Evolutionary conservation across 1,140 invertebrate species (phyloP), one percentile per base, ranked within the genome.

Genomic region (Psilanteris sp.): DNA sequence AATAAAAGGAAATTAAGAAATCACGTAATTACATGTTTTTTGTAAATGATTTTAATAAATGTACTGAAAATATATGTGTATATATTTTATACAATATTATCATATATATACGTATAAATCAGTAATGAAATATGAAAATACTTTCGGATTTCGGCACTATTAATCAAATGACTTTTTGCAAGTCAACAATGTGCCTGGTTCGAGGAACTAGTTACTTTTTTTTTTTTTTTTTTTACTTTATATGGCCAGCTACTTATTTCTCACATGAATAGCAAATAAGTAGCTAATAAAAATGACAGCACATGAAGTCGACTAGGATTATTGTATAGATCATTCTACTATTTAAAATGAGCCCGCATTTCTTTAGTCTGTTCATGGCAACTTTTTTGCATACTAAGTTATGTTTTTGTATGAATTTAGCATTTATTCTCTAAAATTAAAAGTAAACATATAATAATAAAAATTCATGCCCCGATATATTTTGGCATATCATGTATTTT

Each of bases 141-240:
- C 64, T 55, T 67, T 32, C 20, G 54, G 68, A 78, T 79, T 79
- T 79, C 39, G 61, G 54, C 54, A n/a, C 71, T 76, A 66, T 80
- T 67, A 67, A 79, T 82, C 79, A 78, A 70, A 75, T 9, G 10
- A 31, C 14, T 41, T 67, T 62, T 24, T 39, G 52, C 61, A 27
- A 68, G 16, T 13, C 52, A 68, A 34, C 52, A 43, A n/a, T 26
- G 43, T 52, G 50, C 4, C 6, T 11, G 43, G 52, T 68, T 70
- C 54, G 66, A 36, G 34, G 54, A 70, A 70, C 64, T 43, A 29
- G 26, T 18, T 11, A 5, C 24, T 3, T 10, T 39, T 48, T 43
- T 22, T 48, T 34, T 36, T 34, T 48, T n/a, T n/a, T n/a, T n/a
- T n/a, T n/a, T n/a, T n/a, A n/a, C n/a, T 10, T 5, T 13, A 6